Evolutionary conservation across 2,113 vertebrate genomes (phyloP).

Genomic region (Reinhardtius hippoglossoides): DNA sequence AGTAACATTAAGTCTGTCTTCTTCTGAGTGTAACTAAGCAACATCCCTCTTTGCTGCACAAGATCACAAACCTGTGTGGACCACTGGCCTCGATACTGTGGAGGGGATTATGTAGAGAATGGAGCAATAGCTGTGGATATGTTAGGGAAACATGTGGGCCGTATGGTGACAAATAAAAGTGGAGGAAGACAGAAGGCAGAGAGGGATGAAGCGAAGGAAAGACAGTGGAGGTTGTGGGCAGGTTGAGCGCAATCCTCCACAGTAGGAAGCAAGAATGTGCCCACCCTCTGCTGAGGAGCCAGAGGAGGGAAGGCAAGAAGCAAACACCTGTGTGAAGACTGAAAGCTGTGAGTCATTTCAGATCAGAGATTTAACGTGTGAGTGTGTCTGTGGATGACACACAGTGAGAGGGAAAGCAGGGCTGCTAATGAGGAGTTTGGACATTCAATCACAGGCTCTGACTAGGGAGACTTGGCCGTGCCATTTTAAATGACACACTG

Average conservation of each 20-base stretch:
- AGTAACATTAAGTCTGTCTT: neutral
- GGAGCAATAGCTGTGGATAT: constrained; percentile 39
- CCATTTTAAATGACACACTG: constrained; percentile 57
- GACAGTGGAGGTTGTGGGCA: constrained; percentile 65
- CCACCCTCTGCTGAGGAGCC: constrained; percentile 57
- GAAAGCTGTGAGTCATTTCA: constrained; percentile 65
- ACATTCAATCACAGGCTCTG: constrained; percentile 50
- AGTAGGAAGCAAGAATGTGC: constrained; percentile 56
- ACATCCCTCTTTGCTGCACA: neutral
- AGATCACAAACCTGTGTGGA: constrained; percentile 31
- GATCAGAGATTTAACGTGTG: constrained; percentile 52
- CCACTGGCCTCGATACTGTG: constrained; percentile 22
- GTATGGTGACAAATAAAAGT: constrained; percentile 68
- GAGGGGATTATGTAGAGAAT: constrained; percentile 32
- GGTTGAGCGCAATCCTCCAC: constrained; percentile 45
- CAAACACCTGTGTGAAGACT: constrained; percentile 63
- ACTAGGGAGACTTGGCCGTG: constrained; percentile 47
- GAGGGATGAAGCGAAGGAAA: constrained; percentile 60
- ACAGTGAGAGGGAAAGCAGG: constrained; percentile 48
- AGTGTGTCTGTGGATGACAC: constrained; percentile 41
- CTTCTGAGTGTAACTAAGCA: constrained; percentile 9
- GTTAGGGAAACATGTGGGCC: constrained; percentile 60
- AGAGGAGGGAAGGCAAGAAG: constrained; percentile 52
- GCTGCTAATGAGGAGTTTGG: constrained; percentile 65
- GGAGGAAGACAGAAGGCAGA: constrained; percentile 59